Percentiles rank a stretch among this genome's conserved stretches.
phyloP scores from a whole-genome alignment of 2,797 vertebrate genomes.

The Zenarchopterus dispar region DNA sequence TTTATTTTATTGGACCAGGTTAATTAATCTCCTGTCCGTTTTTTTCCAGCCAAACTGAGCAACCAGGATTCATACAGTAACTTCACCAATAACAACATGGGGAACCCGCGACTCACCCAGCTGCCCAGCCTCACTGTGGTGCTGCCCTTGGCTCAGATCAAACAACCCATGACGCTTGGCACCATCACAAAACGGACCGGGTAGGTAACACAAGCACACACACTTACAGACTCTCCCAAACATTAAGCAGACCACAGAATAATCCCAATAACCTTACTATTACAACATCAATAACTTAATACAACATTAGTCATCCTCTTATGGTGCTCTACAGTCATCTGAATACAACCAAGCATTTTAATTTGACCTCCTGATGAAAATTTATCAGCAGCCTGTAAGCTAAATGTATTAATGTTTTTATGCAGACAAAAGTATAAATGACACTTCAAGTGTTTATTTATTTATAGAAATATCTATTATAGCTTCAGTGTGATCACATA shows the following conservation, averaged over 20 bases:
- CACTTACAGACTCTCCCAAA: constrained; percentile 12
- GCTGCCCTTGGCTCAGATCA: constrained; percentile 95
- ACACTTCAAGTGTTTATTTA: no score
- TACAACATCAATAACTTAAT: background rate
- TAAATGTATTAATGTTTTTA: no score
- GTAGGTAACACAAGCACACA: constrained; percentile 79
- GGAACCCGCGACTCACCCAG: constrained; percentile 92
- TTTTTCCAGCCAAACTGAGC: constrained; percentile 89
- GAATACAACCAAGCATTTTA: background rate
- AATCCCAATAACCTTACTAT: no score
- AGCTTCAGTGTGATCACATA: no score
- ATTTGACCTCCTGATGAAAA: background rate
- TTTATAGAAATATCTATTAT: no score
- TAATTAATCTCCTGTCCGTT: constrained; percentile 15
- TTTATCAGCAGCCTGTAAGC: no score
- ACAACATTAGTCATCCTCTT: background rate
- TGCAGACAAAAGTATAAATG: no score
- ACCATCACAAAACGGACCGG: constrained; percentile 97
- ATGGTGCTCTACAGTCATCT: background rate
- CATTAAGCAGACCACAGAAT: no score
- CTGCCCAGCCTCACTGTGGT: constrained; percentile 92
- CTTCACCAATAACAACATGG: constrained; percentile 96
- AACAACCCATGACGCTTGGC: constrained; percentile 96
- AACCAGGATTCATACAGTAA: constrained; percentile 97
- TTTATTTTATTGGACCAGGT: background rate